These are phyloP conservation scores for Thalassaphorura encarpata DNA, from an alignment of 1,140 invertebrate species.

Conservation along the genomic window DNA sequence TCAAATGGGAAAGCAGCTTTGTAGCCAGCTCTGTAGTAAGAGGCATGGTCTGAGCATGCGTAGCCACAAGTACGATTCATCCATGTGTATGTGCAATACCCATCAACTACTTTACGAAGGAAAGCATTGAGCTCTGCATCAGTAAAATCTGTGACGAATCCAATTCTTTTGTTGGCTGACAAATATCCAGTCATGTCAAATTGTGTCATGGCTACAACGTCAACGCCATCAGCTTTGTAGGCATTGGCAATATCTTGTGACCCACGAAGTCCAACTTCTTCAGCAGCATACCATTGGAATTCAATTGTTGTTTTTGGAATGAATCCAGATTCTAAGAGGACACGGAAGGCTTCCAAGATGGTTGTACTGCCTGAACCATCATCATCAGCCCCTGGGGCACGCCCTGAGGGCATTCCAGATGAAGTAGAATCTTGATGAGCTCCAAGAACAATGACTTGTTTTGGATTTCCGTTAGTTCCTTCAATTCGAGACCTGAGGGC, in stretches of 20 bases:
- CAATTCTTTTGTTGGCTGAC: constrained; percentile 2
- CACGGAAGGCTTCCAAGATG: constrained; percentile 4
- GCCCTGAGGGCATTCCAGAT: not conserved
- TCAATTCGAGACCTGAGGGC: not conserved
- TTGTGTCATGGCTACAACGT: constrained; percentile 14
- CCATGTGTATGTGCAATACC: constrained; percentile 1
- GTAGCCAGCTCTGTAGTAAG: not conserved
- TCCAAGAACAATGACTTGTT: constrained; percentile 14
- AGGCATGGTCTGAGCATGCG: constrained; percentile 14
- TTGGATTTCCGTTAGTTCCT: not conserved
- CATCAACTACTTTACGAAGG: constrained; percentile 1
- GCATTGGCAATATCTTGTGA: constrained; percentile 2
- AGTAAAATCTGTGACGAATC: constrained; percentile 4
- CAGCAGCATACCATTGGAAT: constrained; percentile 23
- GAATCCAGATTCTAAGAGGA: not conserved
- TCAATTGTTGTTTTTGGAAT: constrained; percentile 12
- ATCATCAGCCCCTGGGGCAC: constrained; percentile 8
- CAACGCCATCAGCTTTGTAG: not conserved
- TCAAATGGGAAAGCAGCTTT: constrained; percentile 8
- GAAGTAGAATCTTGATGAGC: constrained; percentile 15
- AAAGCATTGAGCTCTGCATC: constrained; percentile 1
- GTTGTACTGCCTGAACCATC: not conserved
- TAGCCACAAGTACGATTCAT: constrained; percentile 1
- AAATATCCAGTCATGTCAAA: constrained; percentile 9
- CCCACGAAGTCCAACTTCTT: constrained; percentile 12